phyloP scores from a whole-genome alignment of 2,797 vertebrate genomes.

The Labeo calbasu region DNA sequence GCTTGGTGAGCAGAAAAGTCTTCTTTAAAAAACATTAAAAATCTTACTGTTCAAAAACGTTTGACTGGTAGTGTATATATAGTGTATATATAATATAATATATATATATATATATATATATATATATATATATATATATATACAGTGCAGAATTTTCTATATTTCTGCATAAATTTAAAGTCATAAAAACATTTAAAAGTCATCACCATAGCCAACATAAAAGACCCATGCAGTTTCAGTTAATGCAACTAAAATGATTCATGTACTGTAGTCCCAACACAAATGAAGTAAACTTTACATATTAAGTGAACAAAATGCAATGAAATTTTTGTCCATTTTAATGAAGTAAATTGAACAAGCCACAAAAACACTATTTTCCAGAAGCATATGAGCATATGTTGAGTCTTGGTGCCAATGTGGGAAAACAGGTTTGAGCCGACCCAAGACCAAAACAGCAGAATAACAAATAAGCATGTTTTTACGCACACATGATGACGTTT shows the following conservation, averaged over 20 bases:
- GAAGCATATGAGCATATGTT: neutral
- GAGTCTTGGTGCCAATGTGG: neutral
- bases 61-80: too few relatives aligned
- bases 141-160: too few relatives aligned
- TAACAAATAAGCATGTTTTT: neutral
- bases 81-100: too few relatives aligned
- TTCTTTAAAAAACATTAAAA: too few relatives aligned
- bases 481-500: neutral
- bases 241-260: neutral
- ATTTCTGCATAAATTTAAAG: too few relatives aligned
- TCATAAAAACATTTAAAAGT: neutral
- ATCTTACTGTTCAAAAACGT: too few relatives aligned
- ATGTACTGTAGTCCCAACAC: neutral
- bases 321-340: neutral
- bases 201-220: neutral
- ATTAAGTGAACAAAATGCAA: neutral
- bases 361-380: neutral
- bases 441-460: neutral
- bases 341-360: neutral
- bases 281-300: neutral
- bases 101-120: too few relatives aligned
- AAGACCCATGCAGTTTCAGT: neutral
- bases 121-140: too few relatives aligned
- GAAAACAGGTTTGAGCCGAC: neutral
- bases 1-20: too few relatives aligned